These are phyloP conservation scores for Numenius phaeopus DNA, from an alignment of 2,797 vertebrate species.

Conservation along the genomic window DNA sequence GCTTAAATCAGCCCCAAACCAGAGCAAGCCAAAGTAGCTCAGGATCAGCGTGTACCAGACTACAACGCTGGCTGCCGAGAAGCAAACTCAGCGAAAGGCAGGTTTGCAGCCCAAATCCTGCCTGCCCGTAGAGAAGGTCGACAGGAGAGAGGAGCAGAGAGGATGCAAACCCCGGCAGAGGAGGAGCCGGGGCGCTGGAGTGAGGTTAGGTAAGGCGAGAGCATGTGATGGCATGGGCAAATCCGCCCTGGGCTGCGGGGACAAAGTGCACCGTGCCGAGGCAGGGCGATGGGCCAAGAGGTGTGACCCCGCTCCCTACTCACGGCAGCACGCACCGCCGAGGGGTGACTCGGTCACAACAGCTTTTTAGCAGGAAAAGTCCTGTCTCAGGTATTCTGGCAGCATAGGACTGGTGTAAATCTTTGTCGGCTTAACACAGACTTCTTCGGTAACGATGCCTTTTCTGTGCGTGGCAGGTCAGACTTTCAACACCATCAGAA, in stretches of 20 bases:
- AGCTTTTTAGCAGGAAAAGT: not conserved
- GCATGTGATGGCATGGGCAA: not conserved
- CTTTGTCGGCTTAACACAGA: not conserved
- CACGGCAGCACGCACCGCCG: fast-evolving
- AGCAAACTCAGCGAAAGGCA: not conserved
- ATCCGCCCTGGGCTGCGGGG: fast-evolving
- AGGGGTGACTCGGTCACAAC: not conserved
- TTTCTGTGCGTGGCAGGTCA: not conserved
- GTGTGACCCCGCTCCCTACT: not conserved
- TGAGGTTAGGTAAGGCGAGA: not conserved
- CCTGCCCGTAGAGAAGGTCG: fast-evolving
- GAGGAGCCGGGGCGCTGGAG: not conserved
- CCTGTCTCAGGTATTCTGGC: not conserved
- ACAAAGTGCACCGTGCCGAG: fast-evolving
- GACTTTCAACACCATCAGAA: not conserved
- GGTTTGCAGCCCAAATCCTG: not conserved
- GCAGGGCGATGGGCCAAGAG: not conserved
- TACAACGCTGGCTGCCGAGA: fast-evolving
- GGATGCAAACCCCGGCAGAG: not conserved
- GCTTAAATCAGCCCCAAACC: not conserved
- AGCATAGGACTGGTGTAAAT: not conserved
- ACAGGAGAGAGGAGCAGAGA: not conserved
- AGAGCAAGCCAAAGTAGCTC: not conserved
- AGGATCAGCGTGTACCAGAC: not conserved
- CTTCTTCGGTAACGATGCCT: not conserved